Evolutionary conservation across 2,113 vertebrate genomes (phyloP).

Genomic region (Desmodus rotundus): DNA sequence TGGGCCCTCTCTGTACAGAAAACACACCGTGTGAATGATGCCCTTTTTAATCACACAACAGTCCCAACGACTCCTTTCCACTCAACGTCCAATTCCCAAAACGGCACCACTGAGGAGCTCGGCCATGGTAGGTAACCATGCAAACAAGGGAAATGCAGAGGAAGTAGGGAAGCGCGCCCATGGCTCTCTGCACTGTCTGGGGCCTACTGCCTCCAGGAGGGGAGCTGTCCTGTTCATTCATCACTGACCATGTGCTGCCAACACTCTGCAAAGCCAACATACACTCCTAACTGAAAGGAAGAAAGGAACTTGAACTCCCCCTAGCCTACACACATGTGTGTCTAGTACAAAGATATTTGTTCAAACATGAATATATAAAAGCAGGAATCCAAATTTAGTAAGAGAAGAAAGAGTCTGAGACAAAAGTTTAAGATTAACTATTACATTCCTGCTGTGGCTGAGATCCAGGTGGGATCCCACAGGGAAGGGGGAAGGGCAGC

Average conservation of each 20-base stretch:
- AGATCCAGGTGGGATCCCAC: background rate
- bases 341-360: background rate
- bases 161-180: background rate
- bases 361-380: background rate
- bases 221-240: background rate
- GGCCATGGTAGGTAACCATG: background rate
- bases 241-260: background rate
- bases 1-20: background rate
- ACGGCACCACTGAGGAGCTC: background rate
- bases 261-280: constrained; percentile 3
- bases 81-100: background rate
- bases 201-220: background rate
- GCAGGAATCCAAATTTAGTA: background rate
- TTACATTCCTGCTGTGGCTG: background rate
- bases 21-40: background rate
- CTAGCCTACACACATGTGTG: background rate
- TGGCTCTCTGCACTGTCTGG: background rate
- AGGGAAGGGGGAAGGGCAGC: too few relatives aligned
- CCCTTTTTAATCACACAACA: background rate
- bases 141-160: background rate
- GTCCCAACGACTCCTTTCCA: background rate
- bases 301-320: background rate
- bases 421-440: constrained; percentile 9
- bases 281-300: background rate
- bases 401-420: background rate